Evolutionary conservation across 2,113 vertebrate species (phyloP), one percentile per base, ranked within the genome.

Genomic region (Tiliqua scincoides): DNA sequence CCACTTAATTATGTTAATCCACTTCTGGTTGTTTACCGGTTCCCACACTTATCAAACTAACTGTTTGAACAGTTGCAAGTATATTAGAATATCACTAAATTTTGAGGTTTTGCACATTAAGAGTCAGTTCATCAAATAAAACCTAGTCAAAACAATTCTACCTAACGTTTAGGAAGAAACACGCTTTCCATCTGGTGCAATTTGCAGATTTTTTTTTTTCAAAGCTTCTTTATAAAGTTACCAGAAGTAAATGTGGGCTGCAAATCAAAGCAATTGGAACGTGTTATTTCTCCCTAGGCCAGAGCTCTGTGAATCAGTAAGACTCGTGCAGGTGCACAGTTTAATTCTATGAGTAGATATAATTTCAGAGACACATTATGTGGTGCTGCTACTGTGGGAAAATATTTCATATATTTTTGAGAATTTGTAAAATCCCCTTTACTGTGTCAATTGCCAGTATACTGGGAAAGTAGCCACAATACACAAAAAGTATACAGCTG

Each of bases 391-490:
- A 95, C 96, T 92, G 95, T 94, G 90, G 87, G 92, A 93, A 95
- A 95, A 85, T 71, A 87, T 77, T 89, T 89, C 37, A 59, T 93
- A 86, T 93, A 86, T 93, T 93, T 84, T 93, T 32, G 83, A 95
- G 90, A 95, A 96, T 94, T 92, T 96, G 94, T 96, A 96, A 95
- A 97, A 97, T 94, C 94, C 91, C 92, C 93, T 96, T 94, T 78
- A 89, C 92, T 93, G 92, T 11, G 81, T 95, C 95, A 93, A 95
- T 95, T 94, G 92, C 93, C 93, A 93, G 86, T 94, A 89, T 32
- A 89, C 95, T 97, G 96, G 97, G 96, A 97, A 97, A 95, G 91
- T 84, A 86, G 96, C 96, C 96, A 96, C 71, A n/a, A 93, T 92
- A 95, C 89, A 96, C 96, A 96, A 59, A 90, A 95, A 95, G 93